Conservation (phyloP, 2,113 vertebrate genomes). For the Xenopus borealis region DNA sequence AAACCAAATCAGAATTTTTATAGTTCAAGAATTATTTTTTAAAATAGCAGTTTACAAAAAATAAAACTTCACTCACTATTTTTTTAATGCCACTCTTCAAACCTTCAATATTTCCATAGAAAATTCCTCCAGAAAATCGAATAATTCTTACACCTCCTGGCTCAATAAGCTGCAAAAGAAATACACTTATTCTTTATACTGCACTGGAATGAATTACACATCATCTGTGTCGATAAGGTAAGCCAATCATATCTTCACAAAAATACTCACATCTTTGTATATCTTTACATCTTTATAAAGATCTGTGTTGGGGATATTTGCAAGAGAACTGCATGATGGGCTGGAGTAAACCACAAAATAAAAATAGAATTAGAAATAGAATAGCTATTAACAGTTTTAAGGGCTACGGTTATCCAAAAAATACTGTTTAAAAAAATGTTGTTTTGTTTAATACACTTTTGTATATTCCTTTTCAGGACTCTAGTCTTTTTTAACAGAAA, state of each 20-base stretch:
- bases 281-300: conserved; percentile 77
- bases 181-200: background rate
- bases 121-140: conserved; percentile 79
- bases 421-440: too few species aligned
- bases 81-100: conserved; percentile 77
- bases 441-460: too few species aligned
- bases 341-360: conserved; percentile 55
- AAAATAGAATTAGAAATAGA: background rate
- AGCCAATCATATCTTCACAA: background rate
- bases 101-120: conserved; percentile 83
- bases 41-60: background rate
- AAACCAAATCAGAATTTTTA: background rate
- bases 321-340: conserved; percentile 73
- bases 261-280: conserved; percentile 76
- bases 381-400: background rate
- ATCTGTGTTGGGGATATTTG: conserved; percentile 75
- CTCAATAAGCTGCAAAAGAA: conserved; percentile 66
- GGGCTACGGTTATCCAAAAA: too few species aligned
- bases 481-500: too few species aligned
- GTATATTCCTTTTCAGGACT: too few species aligned
- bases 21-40: background rate
- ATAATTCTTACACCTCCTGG: conserved; percentile 80
- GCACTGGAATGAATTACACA: too few species aligned
- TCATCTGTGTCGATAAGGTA: background rate
- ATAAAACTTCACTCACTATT: conserved; percentile 64